Base-by-base conservation (phyloP, 2,797 vertebrate species). In the Mionectes olivaceus region DNA sequence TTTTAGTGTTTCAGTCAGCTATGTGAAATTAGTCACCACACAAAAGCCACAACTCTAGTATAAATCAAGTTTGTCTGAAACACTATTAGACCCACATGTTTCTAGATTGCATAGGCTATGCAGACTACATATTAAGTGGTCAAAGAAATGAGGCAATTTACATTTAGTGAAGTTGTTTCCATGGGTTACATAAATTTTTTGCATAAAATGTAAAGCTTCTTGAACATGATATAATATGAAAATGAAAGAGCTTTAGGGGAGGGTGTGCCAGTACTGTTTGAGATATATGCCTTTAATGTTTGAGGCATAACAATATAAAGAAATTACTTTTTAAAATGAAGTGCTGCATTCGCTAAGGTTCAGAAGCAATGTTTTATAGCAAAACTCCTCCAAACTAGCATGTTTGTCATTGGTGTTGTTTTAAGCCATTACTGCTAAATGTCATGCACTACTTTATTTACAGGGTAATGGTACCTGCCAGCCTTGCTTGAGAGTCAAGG, bases 101-200 rank as follows among this genome's bases (percentile, higher is more conserved):
- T 94, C 92, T 89, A 19, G 61, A 44, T 44, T 74, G 87, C 44
- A 43, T 5, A 46, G 71, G 70, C 23, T 25, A 47, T 30, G 57
- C 70, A 83, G 30, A 59, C 46, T 78, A 22, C 64, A 39, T 77
- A 90, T 90, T 87, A 90, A 87, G 60, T 70, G 89, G 87, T 89
- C 50, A 85, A 89, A 83, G 71, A 89, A 75, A 83, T 59, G 82
- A 94, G 79, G 57, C 73, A 65, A 44, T 95, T 94, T 79, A 39
- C 50, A 80, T 68, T 80, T 69, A 55, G 33, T 41, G 75, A 69
- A 70, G 52, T 53, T 85, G 22, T 89, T 94, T 92, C 84, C 47
- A 37, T 81, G 57, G 32, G 43, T 94, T 89, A 71, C 53, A 25
- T 83, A n/a, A 80, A n/a, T 91, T 91, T 88, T 86, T 77, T 79